A percentile compares a stretch with the other conserved stretches of the same genome.
phyloP scores from a whole-genome alignment of 92 coral and sea anemone genomes.

The Epizoanthus illoricatus region DNA sequence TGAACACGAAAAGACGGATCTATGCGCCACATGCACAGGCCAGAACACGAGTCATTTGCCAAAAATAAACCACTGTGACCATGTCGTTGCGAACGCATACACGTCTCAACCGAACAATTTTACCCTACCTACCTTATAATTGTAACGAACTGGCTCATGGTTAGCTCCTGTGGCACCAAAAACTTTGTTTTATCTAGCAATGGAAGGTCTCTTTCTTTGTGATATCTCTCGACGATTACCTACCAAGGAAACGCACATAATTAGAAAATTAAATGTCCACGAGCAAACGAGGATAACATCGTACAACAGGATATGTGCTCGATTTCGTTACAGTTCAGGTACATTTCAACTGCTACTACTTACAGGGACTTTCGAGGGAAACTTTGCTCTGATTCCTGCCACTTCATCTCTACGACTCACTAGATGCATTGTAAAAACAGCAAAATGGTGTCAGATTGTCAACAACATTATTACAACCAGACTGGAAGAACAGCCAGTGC shows the following conservation, averaged over 20 bases:
- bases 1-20: not conserved
- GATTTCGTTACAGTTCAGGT: slow-evolving; percentile 20
- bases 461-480: not conserved
- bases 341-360: slow-evolving; percentile 36
- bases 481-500: not conserved
- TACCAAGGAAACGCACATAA: slow-evolving; percentile 28
- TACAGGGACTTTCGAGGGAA: slow-evolving; percentile 98
- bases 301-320: not conserved
- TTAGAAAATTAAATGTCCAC: not conserved
- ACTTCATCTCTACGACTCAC: slow-evolving; percentile 96
- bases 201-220: slow-evolving; percentile 94
- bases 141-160: slow-evolving; percentile 99
- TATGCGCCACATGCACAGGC: too few species aligned
- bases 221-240: slow-evolving; percentile 99
- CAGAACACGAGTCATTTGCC: too few species aligned
- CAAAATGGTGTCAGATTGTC: slow-evolving; percentile 3
- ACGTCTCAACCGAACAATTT: not conserved
- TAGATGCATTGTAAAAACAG: slow-evolving; percentile 36
- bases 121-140: slow-evolving; percentile 82
- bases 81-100: not conserved
- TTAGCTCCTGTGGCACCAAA: slow-evolving; percentile 93
- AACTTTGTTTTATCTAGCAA: slow-evolving; percentile 94
- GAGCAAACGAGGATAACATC: slow-evolving; percentile 1
- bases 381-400: slow-evolving; percentile 97
- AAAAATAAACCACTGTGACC: too few species aligned